Evolutionary conservation across 2,888 invertebrate genomes (phyloP).

Genomic region (Hydriomena furcata): DNA sequence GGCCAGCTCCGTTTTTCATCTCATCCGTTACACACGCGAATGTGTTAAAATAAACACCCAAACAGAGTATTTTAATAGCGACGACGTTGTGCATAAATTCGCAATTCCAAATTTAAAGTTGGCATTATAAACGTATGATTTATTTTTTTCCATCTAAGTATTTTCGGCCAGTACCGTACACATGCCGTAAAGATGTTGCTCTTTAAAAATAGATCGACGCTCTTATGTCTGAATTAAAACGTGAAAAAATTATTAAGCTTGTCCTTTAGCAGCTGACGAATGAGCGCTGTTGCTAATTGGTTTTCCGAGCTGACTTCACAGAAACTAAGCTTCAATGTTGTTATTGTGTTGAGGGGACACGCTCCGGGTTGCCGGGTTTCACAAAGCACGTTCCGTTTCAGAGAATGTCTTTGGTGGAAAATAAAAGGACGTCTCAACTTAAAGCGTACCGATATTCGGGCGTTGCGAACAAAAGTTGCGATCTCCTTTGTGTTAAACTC

Average conservation of each 20-base stretch:
- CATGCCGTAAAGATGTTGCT: conserved; percentile 63
- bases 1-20: conserved; percentile 48
- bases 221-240: conserved; percentile 49
- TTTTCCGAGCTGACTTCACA: conserved; percentile 62
- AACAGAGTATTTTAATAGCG: conserved; percentile 78
- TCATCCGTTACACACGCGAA: conserved; percentile 77
- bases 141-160: conserved; percentile 61
- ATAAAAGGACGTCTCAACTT: conserved; percentile 71
- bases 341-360: conserved; percentile 52
- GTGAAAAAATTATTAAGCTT: conserved; percentile 50
- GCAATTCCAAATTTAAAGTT: conserved; percentile 69
- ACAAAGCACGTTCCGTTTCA: conserved; percentile 75
- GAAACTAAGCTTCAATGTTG: conserved; percentile 52
- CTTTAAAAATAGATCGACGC: conserved; percentile 53
- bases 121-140: conserved; percentile 66
- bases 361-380: conserved; percentile 43
- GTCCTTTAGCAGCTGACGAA: conserved; percentile 57
- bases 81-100: conserved; percentile 76
- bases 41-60: conserved; percentile 82
- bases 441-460: conserved; percentile 68
- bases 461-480: conserved; percentile 79
- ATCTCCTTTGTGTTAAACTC: conserved; percentile 70
- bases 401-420: conserved; percentile 65
- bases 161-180: conserved; percentile 56
- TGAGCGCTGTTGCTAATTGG: conserved; percentile 60